Conservation (phyloP, 2,113 vertebrate species). For the Protobothrops mucrosquamatus region DNA sequence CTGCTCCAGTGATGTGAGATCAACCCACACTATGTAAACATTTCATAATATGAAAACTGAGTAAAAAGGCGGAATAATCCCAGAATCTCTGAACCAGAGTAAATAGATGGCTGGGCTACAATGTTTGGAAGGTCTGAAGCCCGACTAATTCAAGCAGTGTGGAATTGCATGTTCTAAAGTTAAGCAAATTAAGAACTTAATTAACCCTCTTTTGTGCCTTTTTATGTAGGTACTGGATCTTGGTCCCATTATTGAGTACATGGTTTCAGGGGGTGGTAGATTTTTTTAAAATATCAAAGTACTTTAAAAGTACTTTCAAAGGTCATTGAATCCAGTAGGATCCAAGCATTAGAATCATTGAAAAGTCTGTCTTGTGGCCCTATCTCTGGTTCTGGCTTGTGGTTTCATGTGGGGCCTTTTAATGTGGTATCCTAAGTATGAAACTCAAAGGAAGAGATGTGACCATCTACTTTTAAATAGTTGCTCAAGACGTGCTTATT, state of each 20-base stretch:
- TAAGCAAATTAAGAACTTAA: background rate
- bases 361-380: background rate
- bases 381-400: background rate
- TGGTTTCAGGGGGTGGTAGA: background rate
- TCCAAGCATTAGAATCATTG: background rate
- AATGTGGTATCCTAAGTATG: background rate
- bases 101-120: background rate
- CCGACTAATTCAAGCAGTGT: background rate
- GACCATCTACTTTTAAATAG: background rate
- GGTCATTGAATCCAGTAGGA: background rate
- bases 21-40: background rate
- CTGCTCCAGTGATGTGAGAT: background rate
- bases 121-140: background rate
- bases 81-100: background rate
- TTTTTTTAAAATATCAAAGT: background rate
- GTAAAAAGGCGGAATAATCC: background rate
- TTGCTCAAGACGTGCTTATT: background rate
- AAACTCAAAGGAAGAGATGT: background rate
- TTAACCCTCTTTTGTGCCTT: background rate
- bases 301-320: background rate
- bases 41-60: background rate
- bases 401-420: background rate
- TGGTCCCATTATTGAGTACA: background rate
- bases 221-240: background rate
- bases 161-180: background rate